Base-by-base conservation (phyloP, 2,797 vertebrate genomes). In the Coranthus polyacanthus region DNA sequence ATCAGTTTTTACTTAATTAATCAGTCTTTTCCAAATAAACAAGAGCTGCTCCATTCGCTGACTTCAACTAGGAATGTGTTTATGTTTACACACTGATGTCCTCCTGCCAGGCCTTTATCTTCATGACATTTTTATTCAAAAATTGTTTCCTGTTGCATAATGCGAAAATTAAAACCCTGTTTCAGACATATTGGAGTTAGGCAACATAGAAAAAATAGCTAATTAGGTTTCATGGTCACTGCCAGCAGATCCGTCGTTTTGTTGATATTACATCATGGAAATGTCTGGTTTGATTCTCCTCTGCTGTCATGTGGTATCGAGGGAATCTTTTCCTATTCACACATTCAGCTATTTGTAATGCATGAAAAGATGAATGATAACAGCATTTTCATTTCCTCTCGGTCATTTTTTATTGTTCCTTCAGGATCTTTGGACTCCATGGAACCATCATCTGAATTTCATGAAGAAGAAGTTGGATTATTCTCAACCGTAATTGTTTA, bases 381-480 rank as follows among this genome's bases (percentile, higher is more conserved):
- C 6, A 16, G 6, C 3, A 17, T 53, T 11, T 20, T 17, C 3
- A 10, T 12, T n/a, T 29, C 10, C 4, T 21, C 3, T 22, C 44
- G 3, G 2, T 49, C 47, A 34, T 32, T 81, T 70, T 47, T 17
- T 32, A 6, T 41, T 67, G 20, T 85, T 42, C 11, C 15, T 44
- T 10, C 64, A 84, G 84, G 58, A 34, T 80, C 68, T 49, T 57
- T 79, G 80, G 91, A 89, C 37, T 64, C 84, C n/a, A 12, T 88
- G 83, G 94, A 90, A 42, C 55, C 83, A 3, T 52, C 75, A 41
- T 61, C 87, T 58, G 92, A 92, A 69, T 76, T 88, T 38, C 59
- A 60, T 0, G 73, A 75, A 56, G 87, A 92, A 8, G 86, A 92
- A 85, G 53, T 37, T 39, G 79, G 79, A 46, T 72, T 88, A 17